Conservation (phyloP, 2,888 invertebrate species). For the Leptura quadrifasciata region DNA sequence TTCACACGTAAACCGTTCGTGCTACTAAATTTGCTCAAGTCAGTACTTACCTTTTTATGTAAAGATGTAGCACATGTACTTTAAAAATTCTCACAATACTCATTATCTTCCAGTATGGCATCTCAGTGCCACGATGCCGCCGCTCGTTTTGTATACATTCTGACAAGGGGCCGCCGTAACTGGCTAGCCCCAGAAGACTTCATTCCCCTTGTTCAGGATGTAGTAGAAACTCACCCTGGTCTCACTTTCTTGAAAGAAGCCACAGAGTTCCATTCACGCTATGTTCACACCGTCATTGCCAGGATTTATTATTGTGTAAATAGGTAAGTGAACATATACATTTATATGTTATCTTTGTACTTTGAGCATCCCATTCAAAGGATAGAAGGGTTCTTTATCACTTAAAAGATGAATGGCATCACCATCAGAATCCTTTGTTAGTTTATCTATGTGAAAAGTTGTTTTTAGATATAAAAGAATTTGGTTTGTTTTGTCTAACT, state of each 20-base stretch:
- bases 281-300: constrained; percentile 98
- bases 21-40: no score
- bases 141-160: constrained; percentile 90
- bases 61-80: no score
- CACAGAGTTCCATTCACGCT: constrained; percentile 98
- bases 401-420: no score
- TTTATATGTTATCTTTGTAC: neutral
- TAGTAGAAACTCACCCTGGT: constrained; percentile 99
- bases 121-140: constrained; percentile 91
- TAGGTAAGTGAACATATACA: constrained; percentile 46
- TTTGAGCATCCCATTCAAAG: no score
- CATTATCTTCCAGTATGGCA: constrained; percentile 81
- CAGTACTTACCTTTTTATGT: no score
- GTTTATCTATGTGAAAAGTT: no score
- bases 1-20: no score
- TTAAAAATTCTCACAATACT: no score
- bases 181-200: constrained; percentile 92
- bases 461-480: no score
- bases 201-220: constrained; percentile 95
- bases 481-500: no score
- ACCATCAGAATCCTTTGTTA: no score
- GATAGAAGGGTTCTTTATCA: no score
- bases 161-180: constrained; percentile 83
- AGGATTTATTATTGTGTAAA: constrained; percentile 96
- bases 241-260: constrained; percentile 98